Evolutionary conservation across 2,113 vertebrate species (phyloP).

Genomic region (Arenaria interpres): DNA sequence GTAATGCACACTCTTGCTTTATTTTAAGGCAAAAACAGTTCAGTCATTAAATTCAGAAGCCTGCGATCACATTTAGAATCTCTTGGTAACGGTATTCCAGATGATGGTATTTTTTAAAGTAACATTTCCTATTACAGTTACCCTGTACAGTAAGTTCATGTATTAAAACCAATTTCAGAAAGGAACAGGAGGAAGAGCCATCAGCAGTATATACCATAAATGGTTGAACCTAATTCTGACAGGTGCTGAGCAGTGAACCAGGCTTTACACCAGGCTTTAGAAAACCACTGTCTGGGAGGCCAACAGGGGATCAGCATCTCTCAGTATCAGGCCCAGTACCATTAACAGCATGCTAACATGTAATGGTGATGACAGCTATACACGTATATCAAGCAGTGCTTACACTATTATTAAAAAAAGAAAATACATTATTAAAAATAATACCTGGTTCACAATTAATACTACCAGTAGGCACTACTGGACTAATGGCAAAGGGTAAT

Average conservation of each 20-base stretch:
- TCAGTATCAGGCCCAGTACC: neutral
- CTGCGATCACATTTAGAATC: neutral
- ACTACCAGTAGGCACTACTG: conserved; percentile 92
- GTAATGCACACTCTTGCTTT: neutral
- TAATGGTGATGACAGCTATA: neutral
- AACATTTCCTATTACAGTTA: neutral
- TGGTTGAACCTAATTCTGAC: conserved; percentile 2
- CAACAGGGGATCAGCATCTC: neutral
- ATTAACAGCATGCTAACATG: neutral
- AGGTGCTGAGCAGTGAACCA: neutral
- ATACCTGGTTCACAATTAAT: conserved; percentile 98
- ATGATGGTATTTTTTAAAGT: neutral
- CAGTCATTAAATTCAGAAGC: neutral
- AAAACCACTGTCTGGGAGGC: neutral
- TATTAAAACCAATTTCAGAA: neutral
- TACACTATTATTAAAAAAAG: neutral
- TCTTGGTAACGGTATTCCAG: neutral
- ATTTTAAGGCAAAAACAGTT: neutral
- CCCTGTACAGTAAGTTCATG: neutral
- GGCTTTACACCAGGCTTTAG: neutral
- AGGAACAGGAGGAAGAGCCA: neutral
- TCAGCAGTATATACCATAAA: neutral
- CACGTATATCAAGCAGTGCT: neutral
- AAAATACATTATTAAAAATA: conserved; percentile 73
- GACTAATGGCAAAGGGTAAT: conserved; percentile 94